These are phyloP conservation scores for Trichomalopsis sarcophagae DNA, from an alignment of 1,140 invertebrate genomes.

Conservation along the genomic window DNA sequence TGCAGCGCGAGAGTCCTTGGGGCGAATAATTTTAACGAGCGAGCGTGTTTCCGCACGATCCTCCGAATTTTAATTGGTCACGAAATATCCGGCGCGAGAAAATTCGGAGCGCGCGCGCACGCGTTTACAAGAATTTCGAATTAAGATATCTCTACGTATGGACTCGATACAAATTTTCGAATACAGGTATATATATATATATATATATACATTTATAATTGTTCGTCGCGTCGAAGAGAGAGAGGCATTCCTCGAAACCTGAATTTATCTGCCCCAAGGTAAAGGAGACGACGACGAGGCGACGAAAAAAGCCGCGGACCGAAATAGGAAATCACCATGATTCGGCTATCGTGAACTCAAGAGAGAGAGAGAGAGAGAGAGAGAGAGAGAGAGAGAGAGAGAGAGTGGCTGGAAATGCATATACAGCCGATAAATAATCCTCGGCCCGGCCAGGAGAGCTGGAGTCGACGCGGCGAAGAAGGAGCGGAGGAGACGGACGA, in stretches of 20 bases:
- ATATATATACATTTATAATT: neutral
- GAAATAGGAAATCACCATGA: conserved; percentile 1
- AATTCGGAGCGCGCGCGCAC: neutral
- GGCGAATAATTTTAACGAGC: conserved; percentile 72
- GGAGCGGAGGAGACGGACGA: neutral
- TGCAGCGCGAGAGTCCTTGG: neutral
- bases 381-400: conserved; percentile 14
- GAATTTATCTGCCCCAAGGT: neutral
- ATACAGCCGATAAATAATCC: neutral
- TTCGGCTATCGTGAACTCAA: neutral
- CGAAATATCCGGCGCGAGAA: conserved; percentile 49
- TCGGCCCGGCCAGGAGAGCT: neutral
- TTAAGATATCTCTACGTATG: conserved; percentile 36
- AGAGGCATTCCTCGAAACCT: neutral
- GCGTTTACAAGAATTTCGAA: conserved; percentile 27
- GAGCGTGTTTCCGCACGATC: conserved; percentile 38
- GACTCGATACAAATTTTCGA: neutral
- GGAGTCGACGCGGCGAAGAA: neutral
- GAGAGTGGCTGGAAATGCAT: neutral
- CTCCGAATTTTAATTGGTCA: conserved; percentile 63
- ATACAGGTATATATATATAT: neutral
- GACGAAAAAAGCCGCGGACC: neutral
- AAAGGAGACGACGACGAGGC: neutral
- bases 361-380: conserved; percentile 12
- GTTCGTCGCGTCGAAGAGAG: neutral